phyloP scores from a whole-genome alignment of 2,113 vertebrate species.

The Dicaeum eximium region DNA sequence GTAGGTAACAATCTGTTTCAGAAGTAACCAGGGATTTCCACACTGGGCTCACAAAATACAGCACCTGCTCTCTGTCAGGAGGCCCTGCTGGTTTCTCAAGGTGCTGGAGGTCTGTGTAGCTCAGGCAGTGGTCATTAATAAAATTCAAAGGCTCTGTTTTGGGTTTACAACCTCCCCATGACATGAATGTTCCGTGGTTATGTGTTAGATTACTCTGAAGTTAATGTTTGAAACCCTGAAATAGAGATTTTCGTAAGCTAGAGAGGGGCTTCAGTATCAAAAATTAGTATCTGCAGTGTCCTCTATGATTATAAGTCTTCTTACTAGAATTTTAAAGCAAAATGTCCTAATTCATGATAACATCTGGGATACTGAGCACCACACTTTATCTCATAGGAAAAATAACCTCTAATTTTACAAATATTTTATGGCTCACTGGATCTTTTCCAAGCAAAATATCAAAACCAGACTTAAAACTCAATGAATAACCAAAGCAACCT shows the following conservation, averaged over 20 bases:
- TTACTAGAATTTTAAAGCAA: neutral
- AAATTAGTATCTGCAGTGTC: neutral
- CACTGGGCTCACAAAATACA: neutral
- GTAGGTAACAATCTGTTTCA: neutral
- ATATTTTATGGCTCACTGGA: neutral
- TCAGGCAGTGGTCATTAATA: neutral
- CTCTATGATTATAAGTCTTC: neutral
- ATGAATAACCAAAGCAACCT: neutral
- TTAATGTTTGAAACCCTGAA: neutral
- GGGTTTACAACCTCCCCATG: neutral
- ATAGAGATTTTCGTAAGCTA: neutral
- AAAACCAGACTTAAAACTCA: neutral
- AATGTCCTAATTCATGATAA: neutral
- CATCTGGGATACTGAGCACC: neutral
- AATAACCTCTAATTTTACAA: neutral
- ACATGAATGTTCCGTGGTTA: neutral
- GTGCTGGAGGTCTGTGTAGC: neutral
- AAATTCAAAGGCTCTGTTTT: neutral
- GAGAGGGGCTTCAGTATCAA: neutral
- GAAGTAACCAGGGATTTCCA: neutral
- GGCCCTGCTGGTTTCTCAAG: neutral
- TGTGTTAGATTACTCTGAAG: fast-evolving
- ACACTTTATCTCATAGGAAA: neutral
- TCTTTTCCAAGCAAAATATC: neutral
- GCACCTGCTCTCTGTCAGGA: neutral